phyloP scores from a whole-genome alignment of 2,797 vertebrate genomes.

The Arnoldichthys spilopterus region DNA sequence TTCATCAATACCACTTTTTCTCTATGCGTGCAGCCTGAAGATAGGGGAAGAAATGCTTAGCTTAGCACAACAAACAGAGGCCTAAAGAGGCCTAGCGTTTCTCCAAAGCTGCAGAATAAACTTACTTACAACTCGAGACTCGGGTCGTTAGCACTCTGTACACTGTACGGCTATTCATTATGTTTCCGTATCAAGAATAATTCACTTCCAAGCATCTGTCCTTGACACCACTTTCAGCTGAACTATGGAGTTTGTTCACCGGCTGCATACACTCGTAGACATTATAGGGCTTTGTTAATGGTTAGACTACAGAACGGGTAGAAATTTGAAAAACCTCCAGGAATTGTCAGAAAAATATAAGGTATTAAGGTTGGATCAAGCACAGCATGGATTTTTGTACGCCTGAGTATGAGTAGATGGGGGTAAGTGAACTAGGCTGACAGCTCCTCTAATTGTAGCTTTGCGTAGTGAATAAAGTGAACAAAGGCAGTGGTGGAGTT shows the following conservation, averaged over 20 bases:
- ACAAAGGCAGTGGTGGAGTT: too few relatives aligned
- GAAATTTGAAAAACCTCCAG: background rate
- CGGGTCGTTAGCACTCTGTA: slow-evolving; percentile 30
- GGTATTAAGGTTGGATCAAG: slow-evolving; percentile 19
- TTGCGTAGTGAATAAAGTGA: background rate
- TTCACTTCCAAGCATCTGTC: slow-evolving; percentile 34
- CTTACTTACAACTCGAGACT: slow-evolving; percentile 2
- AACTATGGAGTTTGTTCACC: slow-evolving; percentile 35
- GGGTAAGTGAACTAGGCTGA: background rate
- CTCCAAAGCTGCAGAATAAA: background rate
- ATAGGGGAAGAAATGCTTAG: slow-evolving; percentile 39
- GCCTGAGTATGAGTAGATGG: slow-evolving; percentile 3
- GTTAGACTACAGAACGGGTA: background rate
- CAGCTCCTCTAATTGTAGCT: background rate
- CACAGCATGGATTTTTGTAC: slow-evolving; percentile 6
- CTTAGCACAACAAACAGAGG: slow-evolving; percentile 19
- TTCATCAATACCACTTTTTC: slow-evolving; percentile 39
- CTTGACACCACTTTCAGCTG: slow-evolving; percentile 39
- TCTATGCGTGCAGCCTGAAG: slow-evolving; percentile 36
- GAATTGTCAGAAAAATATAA: slow-evolving; percentile 33
- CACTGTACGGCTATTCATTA: slow-evolving; percentile 38
- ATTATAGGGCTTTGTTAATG: background rate
- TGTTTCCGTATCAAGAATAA: slow-evolving; percentile 47
- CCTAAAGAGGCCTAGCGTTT: slow-evolving; percentile 4
- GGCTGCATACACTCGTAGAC: slow-evolving; percentile 13